phyloP scores from a whole-genome alignment of 1,140 invertebrate genomes.

The Drosophila punjabiensis region DNA sequence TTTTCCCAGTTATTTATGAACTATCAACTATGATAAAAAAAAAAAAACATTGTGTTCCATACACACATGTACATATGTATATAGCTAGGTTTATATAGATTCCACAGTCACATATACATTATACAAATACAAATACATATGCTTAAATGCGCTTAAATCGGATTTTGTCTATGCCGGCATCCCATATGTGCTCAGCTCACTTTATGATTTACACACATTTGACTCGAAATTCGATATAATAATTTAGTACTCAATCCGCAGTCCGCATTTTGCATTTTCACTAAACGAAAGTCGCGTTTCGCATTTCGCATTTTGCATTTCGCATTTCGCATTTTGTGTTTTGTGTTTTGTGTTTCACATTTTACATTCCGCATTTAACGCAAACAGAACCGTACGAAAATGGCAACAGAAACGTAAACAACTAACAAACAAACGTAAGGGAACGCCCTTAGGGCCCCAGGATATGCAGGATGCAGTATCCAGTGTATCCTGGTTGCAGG shows the following conservation, averaged over 20 bases:
- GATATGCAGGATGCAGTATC: constrained; percentile 54
- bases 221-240: constrained; percentile 45
- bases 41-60: constrained; percentile 34
- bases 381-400: constrained; percentile 44
- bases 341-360: constrained; percentile 2
- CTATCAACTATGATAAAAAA: constrained; percentile 68
- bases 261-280: constrained; percentile 24
- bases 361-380: constrained; percentile 40
- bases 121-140: constrained; percentile 54
- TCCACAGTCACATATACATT: constrained; percentile 44
- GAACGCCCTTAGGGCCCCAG: constrained; percentile 43
- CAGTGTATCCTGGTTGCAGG: constrained; percentile 41
- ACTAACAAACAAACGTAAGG: constrained; percentile 53
- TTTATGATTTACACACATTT: constrained; percentile 75
- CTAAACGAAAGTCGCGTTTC: background rate
- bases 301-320: constrained; percentile 12
- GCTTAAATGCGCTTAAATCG: constrained; percentile 64
- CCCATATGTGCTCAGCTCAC: constrained; percentile 35
- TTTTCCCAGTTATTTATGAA: constrained; percentile 69
- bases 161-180: constrained; percentile 39
- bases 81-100: constrained; percentile 27
- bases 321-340: constrained; percentile 12
- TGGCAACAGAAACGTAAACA: constrained; percentile 33
- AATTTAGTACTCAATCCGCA: constrained; percentile 53
- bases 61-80: constrained; percentile 21